Percentiles rank a stretch among this genome's conserved stretches.
Conservation (phyloP, 2,888 invertebrate species). For the Parnassius orleans region DNA sequence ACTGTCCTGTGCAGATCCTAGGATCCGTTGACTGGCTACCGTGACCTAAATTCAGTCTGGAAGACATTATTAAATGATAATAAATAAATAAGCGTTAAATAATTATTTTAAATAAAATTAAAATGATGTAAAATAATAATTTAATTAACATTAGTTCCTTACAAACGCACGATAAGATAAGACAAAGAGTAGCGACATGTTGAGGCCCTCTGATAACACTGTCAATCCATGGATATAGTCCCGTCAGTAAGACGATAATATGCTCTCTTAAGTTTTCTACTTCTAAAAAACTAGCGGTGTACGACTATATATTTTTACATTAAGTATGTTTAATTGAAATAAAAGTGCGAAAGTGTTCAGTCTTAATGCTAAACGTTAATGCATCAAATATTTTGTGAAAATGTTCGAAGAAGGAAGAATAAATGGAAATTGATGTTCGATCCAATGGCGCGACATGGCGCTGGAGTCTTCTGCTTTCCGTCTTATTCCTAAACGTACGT, state of each 20-base stretch:
- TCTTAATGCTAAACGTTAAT: neutral
- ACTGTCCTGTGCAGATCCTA: too few relatives aligned
- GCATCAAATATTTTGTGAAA: slow-evolving; percentile 27
- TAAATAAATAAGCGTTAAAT: too few relatives aligned
- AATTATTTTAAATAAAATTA: too few relatives aligned
- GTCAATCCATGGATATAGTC: slow-evolving; percentile 55
- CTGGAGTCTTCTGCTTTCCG: slow-evolving; percentile 64
- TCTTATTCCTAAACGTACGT: slow-evolving; percentile 68
- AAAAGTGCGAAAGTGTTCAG: slow-evolving; percentile 8
- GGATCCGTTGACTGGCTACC: too few relatives aligned
- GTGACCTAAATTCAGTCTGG: too few relatives aligned
- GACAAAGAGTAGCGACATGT: slow-evolving; percentile 61
- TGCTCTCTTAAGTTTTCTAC: slow-evolving; percentile 34
- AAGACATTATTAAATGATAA: too few relatives aligned
- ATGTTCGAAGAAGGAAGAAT: slow-evolving; percentile 39
- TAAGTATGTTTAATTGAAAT: slow-evolving; percentile 6
- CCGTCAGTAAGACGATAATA: slow-evolving; percentile 64
- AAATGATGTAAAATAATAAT: slow-evolving; percentile 32
- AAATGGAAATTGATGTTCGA: slow-evolving; percentile 65
- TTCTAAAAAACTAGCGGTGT: slow-evolving; percentile 6
- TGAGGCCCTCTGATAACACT: slow-evolving; percentile 62
- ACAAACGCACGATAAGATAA: slow-evolving; percentile 69
- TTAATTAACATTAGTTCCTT: slow-evolving; percentile 49
- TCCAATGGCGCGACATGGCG: slow-evolving; percentile 60
- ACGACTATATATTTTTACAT: neutral